These are phyloP conservation scores for Garrulus glandarius DNA, from an alignment of 2,797 vertebrate genomes.

Conservation along the genomic window DNA sequence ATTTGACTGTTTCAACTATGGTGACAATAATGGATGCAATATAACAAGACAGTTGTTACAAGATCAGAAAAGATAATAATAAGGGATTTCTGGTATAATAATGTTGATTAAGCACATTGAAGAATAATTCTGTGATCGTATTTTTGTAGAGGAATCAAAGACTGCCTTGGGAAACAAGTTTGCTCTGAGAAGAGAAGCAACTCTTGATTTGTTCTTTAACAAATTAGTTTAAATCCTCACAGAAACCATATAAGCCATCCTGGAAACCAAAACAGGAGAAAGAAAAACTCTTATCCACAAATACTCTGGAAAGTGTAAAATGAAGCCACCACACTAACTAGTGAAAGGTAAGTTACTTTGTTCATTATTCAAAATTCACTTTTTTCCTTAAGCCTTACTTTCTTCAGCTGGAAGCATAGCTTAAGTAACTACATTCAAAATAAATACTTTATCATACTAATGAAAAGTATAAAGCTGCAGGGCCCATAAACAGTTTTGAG, in stretches of 20 bases:
- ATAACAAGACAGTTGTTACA: background rate
- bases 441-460: background rate
- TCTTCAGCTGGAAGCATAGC: background rate
- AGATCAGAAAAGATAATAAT: background rate
- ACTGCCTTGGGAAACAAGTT: background rate
- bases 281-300: background rate
- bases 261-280: background rate
- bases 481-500: background rate
- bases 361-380: background rate
- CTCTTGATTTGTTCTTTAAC: background rate
- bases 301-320: background rate
- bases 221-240: background rate
- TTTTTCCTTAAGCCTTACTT: background rate
- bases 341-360: background rate
- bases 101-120: background rate
- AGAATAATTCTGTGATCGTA: background rate
- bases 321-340: background rate
- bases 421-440: background rate
- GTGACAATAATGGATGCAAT: background rate
- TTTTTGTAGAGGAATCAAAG: background rate
- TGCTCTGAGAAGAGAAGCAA: background rate
- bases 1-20: background rate
- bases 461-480: background rate
- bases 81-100: fast-evolving
- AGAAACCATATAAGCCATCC: background rate